Conservation (phyloP, 2,113 vertebrate species). For the Miniopterus natalensis region DNA sequence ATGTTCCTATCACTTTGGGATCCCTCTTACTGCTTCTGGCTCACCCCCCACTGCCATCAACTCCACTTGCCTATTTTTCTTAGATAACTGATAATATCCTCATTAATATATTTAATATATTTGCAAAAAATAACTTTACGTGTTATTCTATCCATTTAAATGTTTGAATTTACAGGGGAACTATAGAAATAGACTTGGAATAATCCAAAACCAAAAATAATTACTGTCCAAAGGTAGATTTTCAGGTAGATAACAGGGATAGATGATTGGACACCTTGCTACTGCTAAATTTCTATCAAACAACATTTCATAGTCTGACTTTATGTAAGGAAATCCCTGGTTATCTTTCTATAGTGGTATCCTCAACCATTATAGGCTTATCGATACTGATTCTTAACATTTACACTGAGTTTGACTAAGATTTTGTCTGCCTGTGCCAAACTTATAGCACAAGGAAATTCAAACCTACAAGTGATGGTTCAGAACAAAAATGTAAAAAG, state of each 20-base stretch:
- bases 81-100: not conserved
- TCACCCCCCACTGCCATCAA: not conserved
- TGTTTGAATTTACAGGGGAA: not conserved
- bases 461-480: not conserved
- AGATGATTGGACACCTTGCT: not conserved
- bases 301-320: not conserved
- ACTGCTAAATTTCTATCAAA: not conserved
- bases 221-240: not conserved
- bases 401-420: not conserved
- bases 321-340: not conserved
- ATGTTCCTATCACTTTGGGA: not conserved
- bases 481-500: not conserved
- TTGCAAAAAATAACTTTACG: not conserved
- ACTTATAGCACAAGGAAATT: not conserved
- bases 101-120: not conserved
- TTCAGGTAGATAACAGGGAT: not conserved
- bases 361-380: not conserved
- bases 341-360: not conserved
- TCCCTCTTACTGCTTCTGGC: not conserved
- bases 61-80: not conserved
- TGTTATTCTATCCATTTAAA: not conserved
- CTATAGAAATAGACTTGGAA: not conserved
- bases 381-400: not conserved
- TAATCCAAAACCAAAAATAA: slow-evolving; percentile 8
- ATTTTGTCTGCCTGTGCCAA: not conserved